Conservation (phyloP, 2,113 vertebrate genomes). For the Ptychochromis oligacanthus region DNA sequence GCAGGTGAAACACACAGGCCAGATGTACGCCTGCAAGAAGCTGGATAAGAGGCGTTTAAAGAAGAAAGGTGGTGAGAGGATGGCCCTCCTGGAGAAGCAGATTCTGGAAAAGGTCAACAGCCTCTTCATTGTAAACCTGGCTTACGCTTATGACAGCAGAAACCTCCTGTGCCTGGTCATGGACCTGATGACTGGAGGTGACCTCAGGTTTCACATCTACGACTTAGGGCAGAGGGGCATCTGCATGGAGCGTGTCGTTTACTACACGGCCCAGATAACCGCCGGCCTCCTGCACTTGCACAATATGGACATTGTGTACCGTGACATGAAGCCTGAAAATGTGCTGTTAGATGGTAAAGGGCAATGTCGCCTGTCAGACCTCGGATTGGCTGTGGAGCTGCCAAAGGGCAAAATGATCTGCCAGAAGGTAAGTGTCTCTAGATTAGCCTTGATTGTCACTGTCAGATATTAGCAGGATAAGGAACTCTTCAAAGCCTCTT, state of each 20-base stretch:
- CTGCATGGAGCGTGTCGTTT: constrained; percentile 83
- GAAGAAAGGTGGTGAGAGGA: constrained; percentile 88
- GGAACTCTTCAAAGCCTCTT: background rate
- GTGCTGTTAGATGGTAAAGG: constrained; percentile 89
- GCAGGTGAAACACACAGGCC: constrained; percentile 90
- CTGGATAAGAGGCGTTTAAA: constrained; percentile 90
- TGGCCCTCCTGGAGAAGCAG: constrained; percentile 90
- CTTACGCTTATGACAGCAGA: constrained; percentile 89
- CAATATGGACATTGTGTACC: constrained; percentile 86
- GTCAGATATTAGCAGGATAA: background rate
- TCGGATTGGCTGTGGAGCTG: constrained; percentile 89
- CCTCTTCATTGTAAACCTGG: constrained; percentile 88
- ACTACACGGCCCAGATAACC: constrained; percentile 89
- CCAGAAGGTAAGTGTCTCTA: constrained; percentile 84
- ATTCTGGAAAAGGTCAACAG: constrained; percentile 90
- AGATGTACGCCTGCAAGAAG: constrained; percentile 96
- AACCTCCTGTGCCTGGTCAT: constrained; percentile 91
- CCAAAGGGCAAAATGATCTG: constrained; percentile 81
- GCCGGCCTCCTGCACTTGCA: constrained; percentile 89
- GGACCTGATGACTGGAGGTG: constrained; percentile 94
- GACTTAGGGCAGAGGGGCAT: constrained; percentile 65
- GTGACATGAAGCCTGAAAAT: constrained; percentile 96
- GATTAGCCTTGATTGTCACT: constrained; percentile 3
- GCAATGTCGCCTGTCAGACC: constrained; percentile 90
- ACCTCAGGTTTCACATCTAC: constrained; percentile 93